These are phyloP conservation scores for Erythrocebus patas DNA, from an alignment of 2,113 vertebrate species.

Conservation along the genomic window DNA sequence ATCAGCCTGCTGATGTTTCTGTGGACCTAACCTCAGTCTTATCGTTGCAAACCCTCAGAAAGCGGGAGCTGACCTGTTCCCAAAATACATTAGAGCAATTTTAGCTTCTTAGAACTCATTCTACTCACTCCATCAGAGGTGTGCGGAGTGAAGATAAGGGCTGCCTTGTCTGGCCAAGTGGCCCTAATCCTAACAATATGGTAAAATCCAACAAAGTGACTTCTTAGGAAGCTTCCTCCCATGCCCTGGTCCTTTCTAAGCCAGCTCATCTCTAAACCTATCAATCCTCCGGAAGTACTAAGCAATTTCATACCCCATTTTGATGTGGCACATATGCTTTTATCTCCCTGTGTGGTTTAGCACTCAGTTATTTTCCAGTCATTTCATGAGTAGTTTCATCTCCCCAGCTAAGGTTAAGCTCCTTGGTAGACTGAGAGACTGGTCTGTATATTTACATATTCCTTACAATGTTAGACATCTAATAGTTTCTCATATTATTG, in stretches of 20 bases:
- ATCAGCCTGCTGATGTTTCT: not conserved
- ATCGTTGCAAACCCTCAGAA: not conserved
- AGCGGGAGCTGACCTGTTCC: not conserved
- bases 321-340: not conserved
- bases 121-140: not conserved
- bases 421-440: not conserved
- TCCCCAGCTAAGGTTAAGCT: not conserved
- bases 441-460: not conserved
- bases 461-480: not conserved
- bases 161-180: not conserved
- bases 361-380: not conserved
- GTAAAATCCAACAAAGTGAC: no score
- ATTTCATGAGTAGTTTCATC: not conserved
- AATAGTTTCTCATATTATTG: not conserved
- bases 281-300: not conserved
- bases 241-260: not conserved
- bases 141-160: accelerated
- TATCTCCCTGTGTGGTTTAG: not conserved
- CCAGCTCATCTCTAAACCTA: not conserved
- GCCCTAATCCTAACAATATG: not conserved
- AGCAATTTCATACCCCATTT: not conserved
- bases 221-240: not conserved
- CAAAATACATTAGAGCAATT: not conserved
- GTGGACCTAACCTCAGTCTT: not conserved
- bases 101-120: not conserved